These are phyloP conservation scores for Sialia sialis DNA, from an alignment of 2,113 vertebrate genomes.

Conservation along the genomic window DNA sequence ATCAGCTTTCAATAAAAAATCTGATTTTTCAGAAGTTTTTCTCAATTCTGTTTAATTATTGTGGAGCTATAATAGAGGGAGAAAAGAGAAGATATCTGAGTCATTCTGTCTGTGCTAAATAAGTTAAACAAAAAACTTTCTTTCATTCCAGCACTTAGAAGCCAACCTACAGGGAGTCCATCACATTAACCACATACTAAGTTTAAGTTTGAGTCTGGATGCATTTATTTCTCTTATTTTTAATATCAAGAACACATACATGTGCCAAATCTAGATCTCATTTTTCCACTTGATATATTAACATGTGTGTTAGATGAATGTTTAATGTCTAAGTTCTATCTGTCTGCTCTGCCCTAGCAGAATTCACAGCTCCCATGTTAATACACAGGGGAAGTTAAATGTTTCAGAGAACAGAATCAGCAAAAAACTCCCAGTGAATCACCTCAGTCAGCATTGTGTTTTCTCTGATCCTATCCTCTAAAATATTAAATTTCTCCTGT, in stretches of 20 bases:
- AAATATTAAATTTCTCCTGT: not conserved
- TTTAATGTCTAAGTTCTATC: not conserved
- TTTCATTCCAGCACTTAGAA: not conserved
- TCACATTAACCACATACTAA: not conserved
- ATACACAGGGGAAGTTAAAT: not conserved
- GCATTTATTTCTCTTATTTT: not conserved
- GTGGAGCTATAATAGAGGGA: not conserved
- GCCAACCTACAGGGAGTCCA: not conserved
- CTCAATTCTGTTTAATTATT: not conserved
- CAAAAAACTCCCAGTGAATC: not conserved
- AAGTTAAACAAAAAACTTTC: not conserved
- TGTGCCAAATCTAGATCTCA: not conserved
- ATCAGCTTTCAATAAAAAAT: not conserved
- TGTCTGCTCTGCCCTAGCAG: not conserved
- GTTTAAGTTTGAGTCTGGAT: not conserved
- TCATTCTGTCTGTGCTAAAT: not conserved
- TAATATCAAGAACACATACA: not conserved
- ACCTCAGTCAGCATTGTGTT: not conserved
- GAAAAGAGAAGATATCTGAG: not conserved
- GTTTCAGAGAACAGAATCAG: not conserved
- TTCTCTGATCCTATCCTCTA: not conserved
- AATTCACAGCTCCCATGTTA: not conserved
- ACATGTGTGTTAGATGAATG: not conserved
- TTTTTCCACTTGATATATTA: not conserved
- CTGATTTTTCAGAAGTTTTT: not conserved